Evolutionary conservation across 1,140 invertebrate species (phyloP), one percentile per base, ranked within the genome.

Genomic region (Saccostrea glomerata): DNA sequence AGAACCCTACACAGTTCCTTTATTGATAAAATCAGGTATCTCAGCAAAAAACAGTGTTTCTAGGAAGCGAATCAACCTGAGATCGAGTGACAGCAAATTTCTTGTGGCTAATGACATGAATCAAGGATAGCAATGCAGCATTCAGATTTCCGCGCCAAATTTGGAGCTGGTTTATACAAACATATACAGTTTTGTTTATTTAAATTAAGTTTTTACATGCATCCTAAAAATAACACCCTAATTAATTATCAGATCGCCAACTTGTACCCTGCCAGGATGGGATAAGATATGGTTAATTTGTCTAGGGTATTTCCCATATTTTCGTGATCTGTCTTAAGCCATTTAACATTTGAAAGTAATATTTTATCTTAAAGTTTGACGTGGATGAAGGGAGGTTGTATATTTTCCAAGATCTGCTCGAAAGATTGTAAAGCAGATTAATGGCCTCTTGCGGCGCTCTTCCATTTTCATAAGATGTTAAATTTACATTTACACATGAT

Each of bases 21-120:
- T 77, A 77, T 77, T 77, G 70, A 77, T 77, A 77, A 77, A 77
- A 77, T 77, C 70, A 36, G 0, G 70, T 30, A 77, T 36, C 25
- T 77, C 15, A n/a, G 17, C 1, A 63, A n/a, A 47, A 47, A 63
- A 63, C 13, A 63, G n/a, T n/a, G 15, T 17, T 63, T 63, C 15
- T 63, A 17, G 17, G 58, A 20, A n/a, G n/a, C 58, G 6, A 17
- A 47, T 47, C 47, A 47, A 47, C 47, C 58, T 63, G 5, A 63
- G 58, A 63, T 63, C 58, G 6, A 63, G 58, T n/a, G 58, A 63
- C 58, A 63, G n/a, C 58, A 20, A n/a, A 63, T n/a, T 6, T 63
- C 17, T 2, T 63, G 17, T 20, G 58, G n/a, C 1, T 6, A 17
- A n/a, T 63, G 58, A 63, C 17, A 63, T 36, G 30, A 36, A 36